phyloP scores from a whole-genome alignment of 2,888 invertebrate genomes.

The Rhyacophila evoluta region DNA sequence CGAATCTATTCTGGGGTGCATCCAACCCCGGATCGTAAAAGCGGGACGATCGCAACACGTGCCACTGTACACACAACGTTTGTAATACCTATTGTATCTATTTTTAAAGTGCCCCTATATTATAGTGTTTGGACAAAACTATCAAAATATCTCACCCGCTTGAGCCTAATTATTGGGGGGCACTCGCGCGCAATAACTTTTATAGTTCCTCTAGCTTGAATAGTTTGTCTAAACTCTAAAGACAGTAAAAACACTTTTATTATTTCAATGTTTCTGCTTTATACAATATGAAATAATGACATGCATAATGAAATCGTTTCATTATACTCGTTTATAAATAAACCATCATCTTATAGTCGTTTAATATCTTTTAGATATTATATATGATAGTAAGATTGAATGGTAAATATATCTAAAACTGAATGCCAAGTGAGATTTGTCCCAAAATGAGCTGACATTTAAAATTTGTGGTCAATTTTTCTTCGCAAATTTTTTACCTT shows the following conservation, averaged over 20 bases:
- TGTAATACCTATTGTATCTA: slow-evolving; percentile 4
- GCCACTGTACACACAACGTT: neutral
- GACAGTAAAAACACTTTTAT: neutral
- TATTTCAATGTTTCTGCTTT: too few species aligned
- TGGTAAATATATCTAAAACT: too few species aligned
- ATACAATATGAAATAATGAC: too few species aligned
- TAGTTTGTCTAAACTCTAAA: neutral
- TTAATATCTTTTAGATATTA: too few species aligned
- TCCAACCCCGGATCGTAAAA: neutral
- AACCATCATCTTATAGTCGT: too few species aligned
- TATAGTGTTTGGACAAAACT: slow-evolving; percentile 12
- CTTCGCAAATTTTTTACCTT: too few species aligned
- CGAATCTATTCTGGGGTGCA: slow-evolving; percentile 20
- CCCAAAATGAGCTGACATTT: too few species aligned
- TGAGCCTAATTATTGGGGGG: neutral
- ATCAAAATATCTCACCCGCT: slow-evolving; percentile 15
- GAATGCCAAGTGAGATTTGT: too few species aligned
- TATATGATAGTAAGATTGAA: too few species aligned
- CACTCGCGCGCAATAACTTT: neutral
- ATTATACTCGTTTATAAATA: too few species aligned
- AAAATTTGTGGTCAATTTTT: too few species aligned
- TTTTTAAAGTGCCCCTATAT: slow-evolving; percentile 2
- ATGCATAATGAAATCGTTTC: too few species aligned
- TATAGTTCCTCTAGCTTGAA: neutral
- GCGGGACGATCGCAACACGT: slow-evolving; percentile 3